These are phyloP conservation scores for Okapia johnstoni DNA, from an alignment of 2,113 vertebrate species.

Conservation along the genomic window DNA sequence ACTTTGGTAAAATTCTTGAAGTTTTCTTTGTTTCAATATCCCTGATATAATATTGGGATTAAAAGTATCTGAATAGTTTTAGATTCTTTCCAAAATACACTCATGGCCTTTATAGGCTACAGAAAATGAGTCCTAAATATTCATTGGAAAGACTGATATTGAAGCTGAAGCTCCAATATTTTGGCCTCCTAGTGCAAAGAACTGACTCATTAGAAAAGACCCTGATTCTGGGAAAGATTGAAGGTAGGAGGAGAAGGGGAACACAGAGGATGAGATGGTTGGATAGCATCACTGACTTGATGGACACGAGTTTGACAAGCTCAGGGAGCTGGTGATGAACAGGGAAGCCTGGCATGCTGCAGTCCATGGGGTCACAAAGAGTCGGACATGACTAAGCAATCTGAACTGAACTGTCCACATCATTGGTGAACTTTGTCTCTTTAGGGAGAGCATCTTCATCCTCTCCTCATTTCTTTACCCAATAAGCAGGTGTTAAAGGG, in stretches of 20 bases:
- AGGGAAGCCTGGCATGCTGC: neutral
- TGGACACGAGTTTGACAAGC: neutral
- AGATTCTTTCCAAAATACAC: neutral
- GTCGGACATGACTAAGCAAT: rapidly evolving
- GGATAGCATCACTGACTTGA: neutral
- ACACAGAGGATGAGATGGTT: neutral
- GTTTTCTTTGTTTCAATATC: neutral
- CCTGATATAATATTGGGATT: neutral
- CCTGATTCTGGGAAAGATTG: neutral
- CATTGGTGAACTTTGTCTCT: neutral
- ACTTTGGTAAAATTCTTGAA: neutral
- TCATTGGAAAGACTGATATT: neutral
- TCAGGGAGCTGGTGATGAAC: neutral
- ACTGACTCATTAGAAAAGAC: neutral
- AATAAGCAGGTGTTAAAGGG: neutral
- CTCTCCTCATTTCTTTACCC: neutral
- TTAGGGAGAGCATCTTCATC: neutral
- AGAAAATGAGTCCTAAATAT: neutral
- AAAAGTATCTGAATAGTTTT: neutral
- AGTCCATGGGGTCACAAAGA: neutral
- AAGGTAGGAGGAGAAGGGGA: neutral
- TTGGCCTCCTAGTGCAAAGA: neutral
- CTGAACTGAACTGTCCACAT: neutral
- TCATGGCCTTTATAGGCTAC: neutral
- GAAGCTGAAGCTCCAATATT: neutral